These are phyloP conservation scores for Mystacides longicornis DNA, from an alignment of 2,888 invertebrate genomes.

Conservation along the genomic window DNA sequence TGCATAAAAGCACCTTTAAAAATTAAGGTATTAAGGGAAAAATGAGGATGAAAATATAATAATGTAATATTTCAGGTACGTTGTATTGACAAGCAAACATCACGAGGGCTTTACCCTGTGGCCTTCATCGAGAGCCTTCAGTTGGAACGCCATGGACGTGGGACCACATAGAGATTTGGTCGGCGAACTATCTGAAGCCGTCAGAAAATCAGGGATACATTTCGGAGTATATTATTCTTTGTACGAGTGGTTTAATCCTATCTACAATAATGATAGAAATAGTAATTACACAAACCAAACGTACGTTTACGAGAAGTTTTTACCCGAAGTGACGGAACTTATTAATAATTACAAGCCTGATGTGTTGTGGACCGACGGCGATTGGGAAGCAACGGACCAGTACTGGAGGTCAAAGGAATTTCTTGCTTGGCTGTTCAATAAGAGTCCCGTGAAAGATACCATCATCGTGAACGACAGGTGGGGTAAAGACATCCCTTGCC, in stretches of 20 bases:
- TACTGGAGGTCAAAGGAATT: slow-evolving; percentile 85
- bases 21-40: too few species aligned
- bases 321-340: slow-evolving; percentile 76
- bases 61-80: slow-evolving; percentile 51
- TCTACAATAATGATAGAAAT: slow-evolving; percentile 64
- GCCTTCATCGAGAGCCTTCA: slow-evolving; percentile 74
- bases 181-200: slow-evolving; percentile 64
- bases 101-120: slow-evolving; percentile 82
- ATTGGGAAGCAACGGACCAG: slow-evolving; percentile 77
- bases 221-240: slow-evolving; percentile 83
- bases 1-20: too few species aligned
- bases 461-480: slow-evolving; percentile 93
- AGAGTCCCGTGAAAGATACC: slow-evolving; percentile 80
- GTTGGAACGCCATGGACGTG: slow-evolving; percentile 76
- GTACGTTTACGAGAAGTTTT: slow-evolving; percentile 63
- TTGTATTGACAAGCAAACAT: slow-evolving; percentile 81
- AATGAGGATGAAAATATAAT: too few species aligned
- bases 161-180: slow-evolving; percentile 74
- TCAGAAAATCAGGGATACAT: slow-evolving; percentile 53
- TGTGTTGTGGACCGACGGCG: slow-evolving; percentile 90
- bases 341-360: slow-evolving; percentile 63
- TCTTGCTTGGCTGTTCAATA: slow-evolving; percentile 88
- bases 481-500: slow-evolving; percentile 72
- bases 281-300: slow-evolving; percentile 54
- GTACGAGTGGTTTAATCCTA: slow-evolving; percentile 83